A percentile compares a stretch with the other conserved stretches of the same genome.
These are phyloP conservation scores for Anser cygnoides DNA, from an alignment of 2,113 vertebrate genomes.

Conservation along the genomic window DNA sequence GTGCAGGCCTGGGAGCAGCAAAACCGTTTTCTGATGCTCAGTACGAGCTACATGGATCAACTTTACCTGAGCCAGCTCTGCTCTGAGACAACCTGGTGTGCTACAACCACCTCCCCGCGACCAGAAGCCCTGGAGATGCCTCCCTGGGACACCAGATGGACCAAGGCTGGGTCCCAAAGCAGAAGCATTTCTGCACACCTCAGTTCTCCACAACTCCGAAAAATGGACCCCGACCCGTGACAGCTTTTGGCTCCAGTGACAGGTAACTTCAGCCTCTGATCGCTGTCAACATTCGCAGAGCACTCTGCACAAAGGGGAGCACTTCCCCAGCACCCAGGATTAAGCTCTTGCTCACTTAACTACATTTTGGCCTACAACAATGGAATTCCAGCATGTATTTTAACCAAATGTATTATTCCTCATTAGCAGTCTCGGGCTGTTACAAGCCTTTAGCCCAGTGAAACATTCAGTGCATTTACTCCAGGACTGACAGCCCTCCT, in stretches of 20 bases:
- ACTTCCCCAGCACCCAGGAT: neutral
- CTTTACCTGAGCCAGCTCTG: neutral
- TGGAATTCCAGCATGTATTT: constrained; percentile 24
- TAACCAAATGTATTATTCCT: constrained; percentile 6
- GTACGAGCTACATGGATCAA: neutral
- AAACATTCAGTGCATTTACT: neutral
- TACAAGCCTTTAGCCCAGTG: neutral
- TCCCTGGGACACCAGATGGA: neutral
- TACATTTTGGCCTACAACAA: constrained; percentile 7
- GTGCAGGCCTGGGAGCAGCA: neutral
- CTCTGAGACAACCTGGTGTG: neutral
- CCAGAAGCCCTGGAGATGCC: neutral
- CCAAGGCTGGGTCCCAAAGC: neutral
- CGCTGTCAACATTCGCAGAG: neutral
- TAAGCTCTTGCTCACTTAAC: neutral
- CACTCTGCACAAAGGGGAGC: neutral
- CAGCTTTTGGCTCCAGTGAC: neutral
- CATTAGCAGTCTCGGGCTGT: constrained; percentile 21
- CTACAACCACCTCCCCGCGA: neutral
- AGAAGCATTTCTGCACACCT: neutral
- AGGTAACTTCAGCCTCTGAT: neutral
- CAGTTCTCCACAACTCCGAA: neutral
- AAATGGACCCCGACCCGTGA: neutral
- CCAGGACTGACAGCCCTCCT: neutral
- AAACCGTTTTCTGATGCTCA: neutral